Conservation (phyloP, 1,140 invertebrate species). For the Bombus superbus region DNA sequence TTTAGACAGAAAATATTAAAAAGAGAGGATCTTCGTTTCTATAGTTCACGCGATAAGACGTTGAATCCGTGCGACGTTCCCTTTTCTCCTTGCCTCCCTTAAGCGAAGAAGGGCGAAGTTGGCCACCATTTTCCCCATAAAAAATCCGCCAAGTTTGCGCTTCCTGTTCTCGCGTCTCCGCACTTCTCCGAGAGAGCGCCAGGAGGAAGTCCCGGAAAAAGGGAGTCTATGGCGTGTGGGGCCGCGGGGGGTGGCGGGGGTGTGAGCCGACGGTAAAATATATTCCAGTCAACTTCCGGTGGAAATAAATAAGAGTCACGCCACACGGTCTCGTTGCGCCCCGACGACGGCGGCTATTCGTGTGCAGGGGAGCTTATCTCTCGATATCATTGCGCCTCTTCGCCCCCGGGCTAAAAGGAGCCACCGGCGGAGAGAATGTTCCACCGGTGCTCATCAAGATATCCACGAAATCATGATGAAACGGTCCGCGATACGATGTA, state of each 20-base stretch:
- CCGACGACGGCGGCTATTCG: conserved; percentile 74
- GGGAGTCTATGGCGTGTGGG: conserved; percentile 38
- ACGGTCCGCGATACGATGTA: conserved; percentile 37
- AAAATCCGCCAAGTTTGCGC: conserved; percentile 81
- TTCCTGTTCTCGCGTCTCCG: conserved; percentile 80
- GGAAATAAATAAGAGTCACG: conserved; percentile 83
- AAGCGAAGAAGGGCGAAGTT: conserved; percentile 19
- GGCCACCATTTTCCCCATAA: conserved; percentile 76
- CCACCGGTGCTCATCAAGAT: conserved; percentile 62
- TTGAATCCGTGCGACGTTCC: conserved; percentile 23
- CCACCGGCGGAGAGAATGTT: conserved; percentile 41
- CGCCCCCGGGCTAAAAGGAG: conserved; percentile 47
- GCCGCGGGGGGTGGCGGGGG: conserved; percentile 40
- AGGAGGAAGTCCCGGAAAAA: conserved; percentile 65
- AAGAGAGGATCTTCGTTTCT: not conserved
- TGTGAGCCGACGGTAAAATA: conserved; percentile 78
- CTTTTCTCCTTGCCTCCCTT: not conserved
- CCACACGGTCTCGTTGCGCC: conserved; percentile 75
- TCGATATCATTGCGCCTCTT: conserved; percentile 72
- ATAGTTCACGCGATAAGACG: conserved; percentile 27
- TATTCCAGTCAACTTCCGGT: conserved; percentile 83
- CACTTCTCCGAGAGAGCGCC: conserved; percentile 72
- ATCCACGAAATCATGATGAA: conserved; percentile 50
- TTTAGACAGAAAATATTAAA: not conserved
- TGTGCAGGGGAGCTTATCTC: conserved; percentile 78